Base-by-base conservation (phyloP, 2,888 invertebrate genomes). In the Harpalus rubripes region DNA sequence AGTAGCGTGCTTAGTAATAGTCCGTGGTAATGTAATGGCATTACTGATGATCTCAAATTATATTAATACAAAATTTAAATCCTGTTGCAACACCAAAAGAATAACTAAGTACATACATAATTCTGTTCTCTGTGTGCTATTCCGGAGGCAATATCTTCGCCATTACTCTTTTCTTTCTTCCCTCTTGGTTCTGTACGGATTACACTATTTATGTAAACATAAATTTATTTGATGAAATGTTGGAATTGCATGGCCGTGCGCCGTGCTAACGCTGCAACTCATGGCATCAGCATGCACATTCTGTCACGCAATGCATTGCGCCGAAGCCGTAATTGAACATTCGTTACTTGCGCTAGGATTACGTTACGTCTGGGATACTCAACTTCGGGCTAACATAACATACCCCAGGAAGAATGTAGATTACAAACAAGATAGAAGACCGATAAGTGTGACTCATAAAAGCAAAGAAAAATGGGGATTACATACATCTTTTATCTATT, bases 181-280 rank as follows among this genome's bases (percentile, higher is more conserved):
- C 10, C 12, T 63, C 63, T 16, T 18, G 32, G 41, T 68, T 74
- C 41, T 15, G 18, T 74, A 74, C 44, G 12, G 72, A 74, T 74
- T 74, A 74, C 72, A 74, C 72, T 74, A 74, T 78, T 78, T 58
- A 78, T 78, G 78, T 78, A 78, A 78, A 78, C 78, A 78, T 59
- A 59, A 59, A 78, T 78, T 78, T 78, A 78, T 78, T 78, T 59
- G 32, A 78, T 78, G 18, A 78, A 78, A 78, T 58, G 78, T 78
- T 78, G 56, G 59, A 78, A 78, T 78, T 32, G 59, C 78, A 78
- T 59, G 78, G 59, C 15, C 8, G 6, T n/a, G 7, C 12, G 26
- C 56, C 15, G 58, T 52, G 10, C 15, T 72, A 72, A 72, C 39
- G 39, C 72, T 32, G 58, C 78, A 78, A n/a, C 32, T 39, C 16